Base-by-base conservation (phyloP, 2,113 vertebrate species). In the Ariopsis seemanni region DNA sequence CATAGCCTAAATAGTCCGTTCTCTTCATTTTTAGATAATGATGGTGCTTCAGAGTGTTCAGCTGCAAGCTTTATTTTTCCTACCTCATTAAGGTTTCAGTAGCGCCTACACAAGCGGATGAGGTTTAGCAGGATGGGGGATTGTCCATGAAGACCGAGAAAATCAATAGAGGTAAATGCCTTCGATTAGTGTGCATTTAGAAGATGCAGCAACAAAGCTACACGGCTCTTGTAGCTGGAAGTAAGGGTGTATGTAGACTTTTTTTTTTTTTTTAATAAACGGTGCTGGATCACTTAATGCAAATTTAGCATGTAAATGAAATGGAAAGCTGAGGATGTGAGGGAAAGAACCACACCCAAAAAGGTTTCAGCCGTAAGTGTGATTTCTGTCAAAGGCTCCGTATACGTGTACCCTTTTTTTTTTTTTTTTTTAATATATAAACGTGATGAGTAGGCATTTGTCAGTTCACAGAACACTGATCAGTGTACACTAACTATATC, bases 161-260 rank as follows among this genome's bases (percentile, higher is more conserved):
- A 88, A 88, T 86, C 86, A 88, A 88, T 90, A 83, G 5, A 42
- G 83, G 71, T 86, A 88, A 86, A 90, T 88, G 87, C 80, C n/a
- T 88, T 88, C n/a, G 27, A 52, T 86, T 88, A 81, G 27, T 83
- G 52, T 87, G 67, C 72, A 86, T 80, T 88, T 84, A 72, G 62
- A 52, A 80, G 82, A 83, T 86, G 78, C 50, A 79, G 25, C 52
- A 83, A 55, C 18, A 42, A 58, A 48, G 14, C 25, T 11, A 42
- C 5, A 42, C 15, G 9, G 48, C 50, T 80, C 8, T 57, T 67
- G 12, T 69, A 62, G 83, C 83, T 20, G 78, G 74, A 85, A 89
- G 52, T 50, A 63, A 87, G 65, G 12, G 53, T 58, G 62, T 67
- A 5, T 81, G n/a, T 27, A 18, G 25, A n/a, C 4, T 25, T 50